phyloP scores from a whole-genome alignment of 2,797 vertebrate species.

The Sternarchorhynchus goeldii region DNA sequence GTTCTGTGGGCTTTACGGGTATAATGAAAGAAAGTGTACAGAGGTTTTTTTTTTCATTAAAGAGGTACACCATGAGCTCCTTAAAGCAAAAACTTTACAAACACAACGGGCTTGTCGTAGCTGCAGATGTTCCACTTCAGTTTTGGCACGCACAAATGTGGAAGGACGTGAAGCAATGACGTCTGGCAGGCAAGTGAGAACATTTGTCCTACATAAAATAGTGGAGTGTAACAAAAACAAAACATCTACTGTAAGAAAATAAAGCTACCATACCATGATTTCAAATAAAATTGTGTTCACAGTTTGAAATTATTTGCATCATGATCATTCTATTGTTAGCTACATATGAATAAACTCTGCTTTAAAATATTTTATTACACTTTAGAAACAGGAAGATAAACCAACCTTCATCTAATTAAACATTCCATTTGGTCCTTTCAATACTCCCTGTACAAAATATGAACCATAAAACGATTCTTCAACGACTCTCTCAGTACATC shows the following conservation, averaged over 20 bases:
- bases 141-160: constrained; percentile 26
- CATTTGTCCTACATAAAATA: constrained; percentile 47
- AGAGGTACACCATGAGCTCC: neutral
- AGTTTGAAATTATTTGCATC: constrained; percentile 63
- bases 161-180: constrained; percentile 21
- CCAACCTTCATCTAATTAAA: constrained; percentile 18
- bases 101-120: neutral
- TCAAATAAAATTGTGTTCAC: constrained; percentile 61
- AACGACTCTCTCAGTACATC: constrained; percentile 1
- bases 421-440: constrained; percentile 6
- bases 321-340: constrained; percentile 45
- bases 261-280: constrained; percentile 56
- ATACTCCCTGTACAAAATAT: constrained; percentile 13
- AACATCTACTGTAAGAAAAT: constrained; percentile 59
- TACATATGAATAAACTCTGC: constrained; percentile 57
- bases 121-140: constrained; percentile 6
- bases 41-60: neutral
- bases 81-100: neutral
- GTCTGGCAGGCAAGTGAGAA: constrained; percentile 29
- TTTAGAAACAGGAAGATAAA: constrained; percentile 27
- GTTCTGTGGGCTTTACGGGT: neutral
- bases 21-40: neutral
- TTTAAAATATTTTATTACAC: constrained; percentile 34
- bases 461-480: constrained; percentile 28
- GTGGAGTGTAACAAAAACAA: constrained; percentile 48